Percentiles rank a stretch among this genome's conserved stretches.
Evolutionary conservation across 1,140 invertebrate species (phyloP).

Genomic region (Phenacoccus solenopsis): DNA sequence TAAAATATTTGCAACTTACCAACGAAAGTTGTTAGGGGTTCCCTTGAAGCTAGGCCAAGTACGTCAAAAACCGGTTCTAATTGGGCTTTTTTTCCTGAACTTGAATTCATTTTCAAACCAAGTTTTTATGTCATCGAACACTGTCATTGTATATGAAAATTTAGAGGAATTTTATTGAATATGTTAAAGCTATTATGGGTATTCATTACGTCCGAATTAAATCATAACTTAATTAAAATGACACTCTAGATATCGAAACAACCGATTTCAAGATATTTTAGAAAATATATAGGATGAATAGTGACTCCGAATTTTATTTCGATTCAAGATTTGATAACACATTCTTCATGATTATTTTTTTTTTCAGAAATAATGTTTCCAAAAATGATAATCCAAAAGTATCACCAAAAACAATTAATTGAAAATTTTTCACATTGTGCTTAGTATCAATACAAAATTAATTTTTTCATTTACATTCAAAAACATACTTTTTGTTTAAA

Average conservation of each 20-base stretch:
- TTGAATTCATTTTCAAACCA: not conserved
- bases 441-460: not conserved
- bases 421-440: not conserved
- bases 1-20: not conserved
- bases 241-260: no score
- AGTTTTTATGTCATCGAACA: no score
- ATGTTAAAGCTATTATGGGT: no score
- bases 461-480: not conserved
- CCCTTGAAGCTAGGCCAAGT: conserved; percentile 17
- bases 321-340: no score
- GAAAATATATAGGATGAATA: no score
- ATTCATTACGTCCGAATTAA: no score
- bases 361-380: not conserved
- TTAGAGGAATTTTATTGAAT: not conserved
- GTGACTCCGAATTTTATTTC: no score
- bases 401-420: not conserved
- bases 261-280: no score
- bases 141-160: no score
- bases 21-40: conserved; percentile 16
- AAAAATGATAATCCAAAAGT: not conserved
- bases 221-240: no score
- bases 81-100: not conserved
- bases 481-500: not conserved
- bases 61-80: conserved; percentile 16
- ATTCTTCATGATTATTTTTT: no score